Evolutionary conservation across 2,113 vertebrate species (phyloP).

Genomic region (Natator depressus): DNA sequence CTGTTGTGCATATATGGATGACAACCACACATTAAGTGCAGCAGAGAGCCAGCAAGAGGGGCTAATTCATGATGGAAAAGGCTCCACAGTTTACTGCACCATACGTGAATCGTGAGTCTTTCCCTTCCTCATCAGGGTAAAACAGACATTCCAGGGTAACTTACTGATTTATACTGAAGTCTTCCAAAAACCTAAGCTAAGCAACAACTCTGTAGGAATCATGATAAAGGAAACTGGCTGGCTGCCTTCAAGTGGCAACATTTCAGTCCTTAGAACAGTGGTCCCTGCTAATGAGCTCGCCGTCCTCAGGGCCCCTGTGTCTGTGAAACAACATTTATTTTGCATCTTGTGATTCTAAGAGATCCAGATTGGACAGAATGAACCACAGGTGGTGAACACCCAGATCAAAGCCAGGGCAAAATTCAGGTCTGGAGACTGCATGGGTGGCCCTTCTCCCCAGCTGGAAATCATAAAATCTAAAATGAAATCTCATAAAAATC

Average conservation of each 20-base stretch:
- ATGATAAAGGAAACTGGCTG: accelerated
- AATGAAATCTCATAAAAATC: neutral
- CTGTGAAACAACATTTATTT: neutral
- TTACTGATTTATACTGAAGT: neutral
- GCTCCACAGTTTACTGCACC: neutral
- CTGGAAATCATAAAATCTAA: neutral
- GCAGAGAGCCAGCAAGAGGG: neutral
- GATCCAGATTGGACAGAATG: neutral
- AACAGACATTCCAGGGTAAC: neutral
- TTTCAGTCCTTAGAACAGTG: neutral
- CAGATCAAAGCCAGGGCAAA: neutral
- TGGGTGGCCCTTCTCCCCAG: neutral
- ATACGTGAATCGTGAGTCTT: accelerated
- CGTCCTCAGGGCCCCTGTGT: neutral
- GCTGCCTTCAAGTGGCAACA: neutral
- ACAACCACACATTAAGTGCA: neutral
- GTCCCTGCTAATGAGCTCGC: neutral
- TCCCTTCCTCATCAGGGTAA: neutral
- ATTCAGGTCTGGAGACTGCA: neutral
- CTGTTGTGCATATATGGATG: accelerated
- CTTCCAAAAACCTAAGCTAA: neutral
- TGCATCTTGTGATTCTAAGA: neutral
- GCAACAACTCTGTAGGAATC: neutral
- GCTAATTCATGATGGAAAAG: neutral
- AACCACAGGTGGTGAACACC: neutral